phyloP scores from a whole-genome alignment of 1,140 invertebrate species.

The Nephila pilipes region DNA sequence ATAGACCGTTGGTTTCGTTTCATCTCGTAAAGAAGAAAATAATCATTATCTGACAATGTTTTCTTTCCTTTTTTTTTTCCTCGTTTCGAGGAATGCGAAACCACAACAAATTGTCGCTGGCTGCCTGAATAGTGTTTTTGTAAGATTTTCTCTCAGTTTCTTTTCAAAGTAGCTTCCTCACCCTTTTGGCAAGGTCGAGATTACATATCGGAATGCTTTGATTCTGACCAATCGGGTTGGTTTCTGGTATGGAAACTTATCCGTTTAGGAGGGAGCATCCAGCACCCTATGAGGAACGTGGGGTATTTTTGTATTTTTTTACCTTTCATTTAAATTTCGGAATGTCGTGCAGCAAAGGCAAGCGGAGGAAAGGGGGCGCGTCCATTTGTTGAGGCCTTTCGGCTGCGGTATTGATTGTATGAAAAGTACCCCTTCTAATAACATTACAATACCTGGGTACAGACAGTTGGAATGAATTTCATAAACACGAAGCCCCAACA shows the following conservation, averaged over 20 bases:
- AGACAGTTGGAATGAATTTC: constrained; percentile 75
- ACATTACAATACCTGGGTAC: constrained; percentile 64
- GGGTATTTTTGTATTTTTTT: background rate
- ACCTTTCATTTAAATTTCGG: background rate
- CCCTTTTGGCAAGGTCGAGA: background rate
- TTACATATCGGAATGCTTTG: background rate
- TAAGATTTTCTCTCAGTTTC: too few relatives aligned
- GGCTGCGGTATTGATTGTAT: constrained; percentile 69
- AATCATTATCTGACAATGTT: background rate
- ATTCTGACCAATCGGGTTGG: background rate
- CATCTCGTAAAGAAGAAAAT: background rate
- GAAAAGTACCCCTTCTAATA: constrained; percentile 72
- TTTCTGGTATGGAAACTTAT: background rate
- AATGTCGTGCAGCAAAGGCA: constrained; percentile 14
- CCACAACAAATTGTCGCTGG: background rate
- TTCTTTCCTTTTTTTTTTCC: background rate
- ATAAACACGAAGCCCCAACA: constrained; percentile 70
- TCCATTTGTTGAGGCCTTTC: constrained; percentile 48
- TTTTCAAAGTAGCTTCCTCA: background rate
- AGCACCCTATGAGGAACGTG: background rate
- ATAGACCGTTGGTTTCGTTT: background rate
- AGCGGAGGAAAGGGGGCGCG: background rate
- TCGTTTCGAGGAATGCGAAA: background rate
- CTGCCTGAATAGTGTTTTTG: too few relatives aligned
- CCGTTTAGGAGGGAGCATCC: background rate